Conservation (phyloP, 92 coral and sea anemone species). For the Zoanthus gigantus region DNA sequence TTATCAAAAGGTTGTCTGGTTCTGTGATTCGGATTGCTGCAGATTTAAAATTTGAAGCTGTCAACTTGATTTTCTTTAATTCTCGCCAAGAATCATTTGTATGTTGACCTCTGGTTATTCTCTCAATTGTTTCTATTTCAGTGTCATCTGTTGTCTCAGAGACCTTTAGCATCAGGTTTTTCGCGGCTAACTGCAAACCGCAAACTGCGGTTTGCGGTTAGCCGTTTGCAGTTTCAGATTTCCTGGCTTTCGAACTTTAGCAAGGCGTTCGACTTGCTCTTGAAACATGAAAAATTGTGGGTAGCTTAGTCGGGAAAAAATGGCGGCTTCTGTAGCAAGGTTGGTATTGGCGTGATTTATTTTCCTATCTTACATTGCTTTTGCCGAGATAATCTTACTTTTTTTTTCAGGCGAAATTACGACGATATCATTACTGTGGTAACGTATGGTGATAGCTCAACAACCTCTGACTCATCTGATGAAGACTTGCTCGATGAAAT, state of each 20-base stretch:
- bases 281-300: neutral
- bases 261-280: neutral
- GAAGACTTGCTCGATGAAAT: conserved; percentile 6
- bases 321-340: conserved; percentile 7
- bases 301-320: neutral
- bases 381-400: too few relatives aligned
- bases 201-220: neutral
- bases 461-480: neutral
- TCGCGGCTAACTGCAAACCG: neutral
- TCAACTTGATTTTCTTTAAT: conserved; percentile 45
- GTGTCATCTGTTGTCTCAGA: neutral
- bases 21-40: conserved; percentile 50
- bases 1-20: conserved; percentile 63
- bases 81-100: conserved; percentile 48
- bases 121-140: conserved; percentile 59
- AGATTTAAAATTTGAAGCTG: conserved; percentile 61
- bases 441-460: neutral
- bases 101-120: conserved; percentile 65
- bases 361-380: too few relatives aligned
- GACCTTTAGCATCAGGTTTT: conserved; percentile 1
- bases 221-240: conserved; percentile 3
- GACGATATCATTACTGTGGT: neutral
- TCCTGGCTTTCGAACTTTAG: neutral
- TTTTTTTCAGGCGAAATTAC: neutral
- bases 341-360: neutral